Evolutionary conservation across 2,888 invertebrate genomes (phyloP).

Genomic region (Arctia plantaginis): DNA sequence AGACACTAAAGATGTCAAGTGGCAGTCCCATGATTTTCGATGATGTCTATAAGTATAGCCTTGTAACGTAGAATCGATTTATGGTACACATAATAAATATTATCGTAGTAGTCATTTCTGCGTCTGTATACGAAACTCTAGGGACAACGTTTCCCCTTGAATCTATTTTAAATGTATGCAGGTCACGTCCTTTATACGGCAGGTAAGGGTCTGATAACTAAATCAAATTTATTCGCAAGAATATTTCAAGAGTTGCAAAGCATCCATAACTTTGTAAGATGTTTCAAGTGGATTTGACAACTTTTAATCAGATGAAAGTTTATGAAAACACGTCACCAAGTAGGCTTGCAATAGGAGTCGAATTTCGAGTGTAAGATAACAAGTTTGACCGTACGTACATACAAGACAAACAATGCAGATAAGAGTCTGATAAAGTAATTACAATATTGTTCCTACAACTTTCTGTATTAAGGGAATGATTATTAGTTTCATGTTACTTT

Average conservation of each 20-base stretch:
- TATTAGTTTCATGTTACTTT: conserved; percentile 54
- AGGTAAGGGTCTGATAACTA: conserved; percentile 73
- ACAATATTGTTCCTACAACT: conserved; percentile 58
- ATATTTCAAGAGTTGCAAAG: conserved; percentile 53
- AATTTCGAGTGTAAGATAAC: conserved; percentile 42
- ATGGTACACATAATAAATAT: conserved; percentile 17
- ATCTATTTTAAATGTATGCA: conserved; percentile 67
- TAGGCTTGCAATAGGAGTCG: conserved; percentile 31
- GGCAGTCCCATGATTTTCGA: conserved; percentile 15
- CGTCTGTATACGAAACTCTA: conserved; percentile 36
- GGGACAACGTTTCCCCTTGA: conserved; percentile 42
- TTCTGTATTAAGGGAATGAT: conserved; percentile 57
- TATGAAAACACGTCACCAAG: conserved; percentile 38
- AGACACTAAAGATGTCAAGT: conserved; percentile 29
- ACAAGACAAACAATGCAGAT: conserved; percentile 55
- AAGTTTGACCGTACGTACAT: conserved; percentile 53
- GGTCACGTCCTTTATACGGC: conserved; percentile 69
- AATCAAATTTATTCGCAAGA: conserved; percentile 75
- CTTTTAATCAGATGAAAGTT: conserved; percentile 54
- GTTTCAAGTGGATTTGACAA: conserved; percentile 45
- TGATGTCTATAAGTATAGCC: conserved; percentile 16
- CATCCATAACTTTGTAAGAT: conserved; percentile 53
- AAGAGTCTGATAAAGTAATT: conserved; percentile 53
- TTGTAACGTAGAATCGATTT: conserved; percentile 32
- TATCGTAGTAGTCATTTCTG: conserved; percentile 30